A percentile compares a stretch with the other conserved stretches of the same genome.
These are phyloP conservation scores for Lycocerus yunnanus DNA, from an alignment of 2,888 invertebrate genomes.

Conservation along the genomic window DNA sequence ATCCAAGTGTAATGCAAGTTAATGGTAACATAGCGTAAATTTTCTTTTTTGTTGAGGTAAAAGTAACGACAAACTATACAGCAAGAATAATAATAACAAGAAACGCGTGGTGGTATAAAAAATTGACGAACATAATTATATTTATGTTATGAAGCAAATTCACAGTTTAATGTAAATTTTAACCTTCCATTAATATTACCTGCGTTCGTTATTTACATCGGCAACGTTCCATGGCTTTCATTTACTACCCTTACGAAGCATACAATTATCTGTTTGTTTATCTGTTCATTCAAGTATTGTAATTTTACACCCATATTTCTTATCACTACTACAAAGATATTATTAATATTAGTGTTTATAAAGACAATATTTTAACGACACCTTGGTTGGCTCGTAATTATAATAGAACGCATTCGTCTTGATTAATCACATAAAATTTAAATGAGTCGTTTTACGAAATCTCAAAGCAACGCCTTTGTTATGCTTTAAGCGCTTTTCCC, in stretches of 20 bases:
- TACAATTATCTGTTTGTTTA: not conserved
- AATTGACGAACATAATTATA: not conserved
- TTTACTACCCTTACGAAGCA: constrained; percentile 1
- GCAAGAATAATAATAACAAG: not conserved
- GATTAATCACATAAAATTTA: not conserved
- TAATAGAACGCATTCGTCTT: not conserved
- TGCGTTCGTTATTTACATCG: not conserved
- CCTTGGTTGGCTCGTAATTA: not conserved
- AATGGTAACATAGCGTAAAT: not conserved
- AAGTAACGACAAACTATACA: not conserved
- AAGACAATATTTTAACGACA: not conserved
- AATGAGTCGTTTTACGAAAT: not conserved
- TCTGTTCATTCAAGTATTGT: not conserved
- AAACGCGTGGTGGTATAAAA: not conserved
- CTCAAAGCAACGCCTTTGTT: not conserved
- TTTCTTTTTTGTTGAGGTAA: not conserved
- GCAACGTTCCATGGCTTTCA: not conserved
- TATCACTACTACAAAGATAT: not conserved
- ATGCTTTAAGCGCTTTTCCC: not conserved
- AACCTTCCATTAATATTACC: constrained; percentile 1
- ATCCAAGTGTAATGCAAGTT: not conserved
- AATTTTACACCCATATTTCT: not conserved
- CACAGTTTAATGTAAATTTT: not conserved
- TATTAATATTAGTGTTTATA: not conserved
- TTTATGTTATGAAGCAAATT: not conserved